Base-by-base conservation (phyloP, 2,113 vertebrate genomes). In the Phoenicopterus ruber region DNA sequence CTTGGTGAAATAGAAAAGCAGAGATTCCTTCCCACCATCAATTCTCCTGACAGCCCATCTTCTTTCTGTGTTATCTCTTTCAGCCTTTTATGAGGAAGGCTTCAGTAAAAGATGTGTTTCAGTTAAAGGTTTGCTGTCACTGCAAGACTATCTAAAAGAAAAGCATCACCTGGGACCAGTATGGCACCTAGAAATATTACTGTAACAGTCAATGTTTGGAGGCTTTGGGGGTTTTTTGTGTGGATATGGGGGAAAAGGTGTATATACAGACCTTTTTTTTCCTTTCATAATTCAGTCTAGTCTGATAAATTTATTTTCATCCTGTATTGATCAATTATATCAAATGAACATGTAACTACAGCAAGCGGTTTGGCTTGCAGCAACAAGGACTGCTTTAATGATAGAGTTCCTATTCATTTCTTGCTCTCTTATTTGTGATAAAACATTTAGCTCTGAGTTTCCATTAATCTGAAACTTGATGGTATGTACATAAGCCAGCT, bases 11-110 rank as follows among this genome's bases (percentile, higher is more conserved):
- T 47, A 59, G 83, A 94, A 96, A 93, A 89, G 66, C 47, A 62
- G 79, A 66, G 40, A 88, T 76, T 87, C 85, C 88, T 87, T 94
- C 88, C 81, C 79, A 88, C 59, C 83, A 94, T 95, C 83, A 86
- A 91, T 97, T 97, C 95, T 77, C 74, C 81, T 94, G 96, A 84
- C 91, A 97, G 72, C 31, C 73, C 91, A 93, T 95, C 95, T 94
- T 95, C 95, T 90, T 54, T 34, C 67, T 66, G 11, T 94, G 96
- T 93, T 97, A 96, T 93, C 91, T 96, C 86, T 88, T 97, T 95
- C 90, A 91, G 88, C 46, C 81, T 93, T 96, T 97, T 96, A 96
- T 83, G 82, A 95, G 91, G 74, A 93, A 95, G 73, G 59, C 62
- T 96, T 94, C 82, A 72, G 91, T 87, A 89, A 93, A 96, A 93